Percentiles rank a stretch among this genome's conserved stretches.
Conservation (phyloP, 2,113 vertebrate genomes). For the Zosterops pallidus region DNA sequence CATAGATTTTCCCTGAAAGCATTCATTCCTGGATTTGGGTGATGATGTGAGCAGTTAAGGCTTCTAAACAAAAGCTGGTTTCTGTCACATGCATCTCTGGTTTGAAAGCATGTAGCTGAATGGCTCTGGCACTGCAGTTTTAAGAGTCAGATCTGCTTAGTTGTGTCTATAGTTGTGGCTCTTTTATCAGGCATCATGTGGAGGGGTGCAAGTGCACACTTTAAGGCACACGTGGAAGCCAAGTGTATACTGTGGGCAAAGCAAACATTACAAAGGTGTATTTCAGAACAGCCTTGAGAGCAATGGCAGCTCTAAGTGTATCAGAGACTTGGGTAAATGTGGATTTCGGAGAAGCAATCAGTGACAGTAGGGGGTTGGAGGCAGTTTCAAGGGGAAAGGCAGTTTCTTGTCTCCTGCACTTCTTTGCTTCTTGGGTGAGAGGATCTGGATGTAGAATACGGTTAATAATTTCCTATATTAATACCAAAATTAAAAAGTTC, state of each 20-base stretch:
- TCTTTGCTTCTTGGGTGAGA: not conserved
- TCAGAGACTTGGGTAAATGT: not conserved
- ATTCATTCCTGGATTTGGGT: not conserved
- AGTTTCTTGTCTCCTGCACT: not conserved
- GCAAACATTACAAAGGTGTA: not conserved
- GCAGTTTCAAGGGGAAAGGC: not conserved
- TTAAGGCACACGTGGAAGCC: not conserved
- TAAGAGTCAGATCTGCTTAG: not conserved
- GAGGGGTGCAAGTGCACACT: not conserved
- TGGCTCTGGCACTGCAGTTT: not conserved
- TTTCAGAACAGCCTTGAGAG: not conserved
- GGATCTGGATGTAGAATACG: not conserved
- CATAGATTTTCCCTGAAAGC: not conserved
- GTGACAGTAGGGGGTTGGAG: accelerated
- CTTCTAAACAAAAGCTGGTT: not conserved
- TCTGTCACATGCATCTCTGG: not conserved
- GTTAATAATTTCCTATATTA: not conserved
- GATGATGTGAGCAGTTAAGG: not conserved
- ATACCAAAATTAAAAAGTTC: not conserved
- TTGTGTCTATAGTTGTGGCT: not conserved
- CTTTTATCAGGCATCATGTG: not conserved
- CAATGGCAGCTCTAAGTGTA: not conserved
- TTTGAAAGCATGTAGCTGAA: not conserved
- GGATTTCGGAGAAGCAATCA: not conserved
- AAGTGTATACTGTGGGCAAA: not conserved